Base-by-base conservation (phyloP, 2,797 vertebrate genomes). In the Phoebastria nigripes region DNA sequence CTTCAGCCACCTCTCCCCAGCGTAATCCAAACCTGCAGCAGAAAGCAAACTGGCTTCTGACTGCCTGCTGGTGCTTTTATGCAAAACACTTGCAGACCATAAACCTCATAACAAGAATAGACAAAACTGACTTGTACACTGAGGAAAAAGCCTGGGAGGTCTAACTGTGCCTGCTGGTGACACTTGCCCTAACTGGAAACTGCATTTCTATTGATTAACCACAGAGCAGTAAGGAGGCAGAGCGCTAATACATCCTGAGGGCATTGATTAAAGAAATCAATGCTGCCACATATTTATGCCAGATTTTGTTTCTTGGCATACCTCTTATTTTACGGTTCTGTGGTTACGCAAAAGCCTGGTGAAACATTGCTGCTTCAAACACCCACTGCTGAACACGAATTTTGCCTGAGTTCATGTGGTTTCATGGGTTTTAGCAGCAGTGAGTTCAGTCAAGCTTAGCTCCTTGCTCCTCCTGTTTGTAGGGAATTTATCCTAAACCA, bases 171-270 rank as follows among this genome's bases (percentile, higher is more conserved):
- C 95, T 89, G 73, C 79, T 94, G 79, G 79, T 88, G 93, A 81
- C 89, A 88, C 51, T 93, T 93, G 79, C 82, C 92, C 89, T 96
- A 82, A 90, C 96, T 89, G 69, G 91, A 95, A 95, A 83, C 89
- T 69, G 61, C 3, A 0, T 94, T 96, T 94, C 67, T 82, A 93
- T 82, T 87, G 95, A 95, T 90, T 87, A 78, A 87, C 84, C 61
- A 25, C n/a, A 8, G 47, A 76, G 77, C 22, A 91, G 58, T 70
- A 81, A 86, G 84, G 72, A 95, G 82, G 54, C 83, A 86, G 73
- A 82, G 79, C 17, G 24, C 72, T 95, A 82, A 88, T 70, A 90
- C 39, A 81, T 94, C 84, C 87, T 89, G 87, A 86, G 87, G 73
- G 66, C 89, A 92, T 81, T 92, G 93, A 93, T 87, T 89, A 70